These are phyloP conservation scores for Crocallis elinguaria DNA, from an alignment of 2,888 invertebrate genomes.

Conservation along the genomic window DNA sequence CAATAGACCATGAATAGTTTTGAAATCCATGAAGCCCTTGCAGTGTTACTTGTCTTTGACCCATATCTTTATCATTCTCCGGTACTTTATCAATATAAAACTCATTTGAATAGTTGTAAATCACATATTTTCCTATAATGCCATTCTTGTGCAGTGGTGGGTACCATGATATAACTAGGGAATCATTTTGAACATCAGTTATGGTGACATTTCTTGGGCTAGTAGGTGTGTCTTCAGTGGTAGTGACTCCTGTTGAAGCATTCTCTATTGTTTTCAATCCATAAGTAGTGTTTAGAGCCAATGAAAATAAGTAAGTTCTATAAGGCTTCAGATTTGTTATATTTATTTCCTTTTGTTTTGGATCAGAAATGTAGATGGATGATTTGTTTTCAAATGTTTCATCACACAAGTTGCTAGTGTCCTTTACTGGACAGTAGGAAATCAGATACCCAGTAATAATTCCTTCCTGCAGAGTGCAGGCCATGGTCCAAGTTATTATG, in stretches of 20 bases:
- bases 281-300: conserved; percentile 84
- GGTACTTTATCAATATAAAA: conserved; percentile 49
- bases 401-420: conserved; percentile 83
- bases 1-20: conserved; percentile 88
- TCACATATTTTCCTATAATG: conserved; percentile 87
- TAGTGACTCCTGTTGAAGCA: conserved; percentile 87
- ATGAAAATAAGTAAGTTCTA: conserved; percentile 89
- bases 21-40: conserved; percentile 84
- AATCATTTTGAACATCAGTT: conserved; percentile 85
- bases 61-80: conserved; percentile 51
- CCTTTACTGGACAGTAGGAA: conserved; percentile 88
- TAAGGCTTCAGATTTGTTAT: conserved; percentile 89
- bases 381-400: conserved; percentile 64
- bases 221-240: conserved; percentile 87
- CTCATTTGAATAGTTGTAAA: conserved; percentile 76
- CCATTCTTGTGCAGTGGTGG: conserved; percentile 90
- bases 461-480: conserved; percentile 89
- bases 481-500: conserved; percentile 89
- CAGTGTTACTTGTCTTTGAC: conserved; percentile 56
- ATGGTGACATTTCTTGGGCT: conserved; percentile 86
- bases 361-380: conserved; percentile 66
- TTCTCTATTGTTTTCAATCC: conserved; percentile 71
- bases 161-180: conserved; percentile 87
- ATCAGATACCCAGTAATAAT: conserved; percentile 90
- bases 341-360: conserved; percentile 79